Evolutionary conservation across 2,888 invertebrate species (phyloP), one percentile per base, ranked within the genome.

Genomic region (Drosophila fungiperda): DNA sequence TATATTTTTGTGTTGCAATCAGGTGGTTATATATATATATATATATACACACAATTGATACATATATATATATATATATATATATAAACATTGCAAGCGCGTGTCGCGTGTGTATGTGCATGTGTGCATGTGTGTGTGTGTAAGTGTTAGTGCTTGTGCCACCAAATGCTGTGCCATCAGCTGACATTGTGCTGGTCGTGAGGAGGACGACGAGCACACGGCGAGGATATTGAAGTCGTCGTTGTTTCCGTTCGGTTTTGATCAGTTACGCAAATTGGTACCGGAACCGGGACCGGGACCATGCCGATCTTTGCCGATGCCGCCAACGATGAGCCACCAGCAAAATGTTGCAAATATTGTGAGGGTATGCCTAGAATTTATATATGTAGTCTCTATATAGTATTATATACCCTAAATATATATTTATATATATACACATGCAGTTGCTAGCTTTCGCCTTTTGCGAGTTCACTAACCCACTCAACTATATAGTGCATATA

Each of bases 341-440:
- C 97, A 94, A 97, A 97, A 95, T 96, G 97, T 96, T 97, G 97
- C 96, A 96, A 96, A 95, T 96, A 96, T 94, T 97, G 97, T 96
- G 97, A 97, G 96, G 97, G 97, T 97, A 96, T 91, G 92, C 85
- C 73, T 89, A 87, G 80, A 80, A 82, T 70, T 87, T 85, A 81
- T 80, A 49, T 73, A 68, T 60, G 53, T 66, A 64, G 63, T 52
- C 40, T 52, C 63, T 62, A 50, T 50, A 48, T 52, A 48, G 20
- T 54, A 38, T 26, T n/a, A 62, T 49, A 33, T 23, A 54, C 50
- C 36, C 5, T 38, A 60, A 11, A 42, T 36, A 12, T 67, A 11
- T 17, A n/a, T 68, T 5, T 29, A 50, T 29, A 49, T 45, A 32
- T 52, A 63, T 57, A 32, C 9, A 32, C 4, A 53, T 77, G 49